phyloP scores from a whole-genome alignment of 2,797 vertebrate species.

The Amniataba percoides region DNA sequence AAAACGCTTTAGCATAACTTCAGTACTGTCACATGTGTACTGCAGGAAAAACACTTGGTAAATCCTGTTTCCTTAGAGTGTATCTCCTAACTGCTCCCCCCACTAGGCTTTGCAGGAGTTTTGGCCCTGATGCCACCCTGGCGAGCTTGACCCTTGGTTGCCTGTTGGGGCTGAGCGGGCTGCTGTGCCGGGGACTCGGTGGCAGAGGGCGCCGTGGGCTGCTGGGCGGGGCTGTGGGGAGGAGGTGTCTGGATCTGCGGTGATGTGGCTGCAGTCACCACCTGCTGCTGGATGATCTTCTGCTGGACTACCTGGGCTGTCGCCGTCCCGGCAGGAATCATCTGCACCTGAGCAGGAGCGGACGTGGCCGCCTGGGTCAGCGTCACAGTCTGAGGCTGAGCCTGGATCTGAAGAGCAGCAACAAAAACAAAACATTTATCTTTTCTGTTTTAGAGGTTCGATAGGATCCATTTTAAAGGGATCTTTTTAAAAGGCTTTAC shows the following conservation, averaged over 20 bases:
- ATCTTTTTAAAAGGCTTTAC: neutral
- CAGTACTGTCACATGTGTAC: conserved; percentile 20
- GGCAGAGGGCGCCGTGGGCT: conserved; percentile 67
- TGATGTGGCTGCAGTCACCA: conserved; percentile 86
- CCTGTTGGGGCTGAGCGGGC: conserved; percentile 82
- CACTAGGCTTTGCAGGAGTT: conserved; percentile 89
- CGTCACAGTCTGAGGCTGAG: conserved; percentile 90
- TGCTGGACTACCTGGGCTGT: conserved; percentile 90
- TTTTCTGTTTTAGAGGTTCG: neutral
- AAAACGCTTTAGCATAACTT: conserved; percentile 19
- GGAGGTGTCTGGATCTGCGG: conserved; percentile 90
- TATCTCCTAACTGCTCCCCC: conserved; percentile 76
- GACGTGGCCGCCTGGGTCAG: conserved; percentile 87
- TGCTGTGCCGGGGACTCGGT: conserved; percentile 76
- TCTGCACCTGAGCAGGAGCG: conserved; percentile 90
- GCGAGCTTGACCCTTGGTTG: conserved; percentile 88
- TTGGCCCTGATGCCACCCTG: conserved; percentile 88
- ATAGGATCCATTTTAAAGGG: neutral
- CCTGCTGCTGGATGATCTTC: conserved; percentile 91
- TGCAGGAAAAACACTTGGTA: neutral
- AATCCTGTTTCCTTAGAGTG: neutral
- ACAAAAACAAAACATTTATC: neutral
- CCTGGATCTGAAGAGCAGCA: conserved; percentile 80
- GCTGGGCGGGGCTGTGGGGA: conserved; percentile 89
- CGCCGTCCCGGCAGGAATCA: conserved; percentile 87